Percentiles rank a stretch among this genome's conserved stretches.
Evolutionary conservation across 2,888 invertebrate species (phyloP).

Genomic region (Amiota minor): DNA sequence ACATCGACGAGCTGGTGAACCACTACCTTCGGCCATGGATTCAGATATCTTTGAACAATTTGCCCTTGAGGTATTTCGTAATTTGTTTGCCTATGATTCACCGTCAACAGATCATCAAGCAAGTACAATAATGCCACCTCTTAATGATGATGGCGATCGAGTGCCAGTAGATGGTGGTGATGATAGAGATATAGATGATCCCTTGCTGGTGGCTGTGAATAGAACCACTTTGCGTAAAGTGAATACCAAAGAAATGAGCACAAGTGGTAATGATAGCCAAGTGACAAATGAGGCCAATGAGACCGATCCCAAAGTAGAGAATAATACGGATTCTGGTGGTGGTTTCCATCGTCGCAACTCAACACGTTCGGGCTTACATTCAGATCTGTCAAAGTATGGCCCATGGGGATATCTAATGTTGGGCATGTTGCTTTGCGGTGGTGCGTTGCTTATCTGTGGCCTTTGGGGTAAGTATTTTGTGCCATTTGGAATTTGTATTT

Average conservation of each 20-base stretch:
- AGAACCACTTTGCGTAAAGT: constrained; percentile 62
- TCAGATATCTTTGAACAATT: constrained; percentile 71
- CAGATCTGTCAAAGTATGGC: constrained; percentile 80
- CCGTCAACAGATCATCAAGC: constrained; percentile 43
- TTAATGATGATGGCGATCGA: background rate
- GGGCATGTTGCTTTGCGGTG: constrained; percentile 81
- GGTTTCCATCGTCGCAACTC: constrained; percentile 66
- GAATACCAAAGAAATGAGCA: constrained; percentile 56
- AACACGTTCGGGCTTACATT: constrained; percentile 73
- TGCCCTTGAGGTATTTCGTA: constrained; percentile 71
- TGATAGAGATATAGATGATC: constrained; percentile 2
- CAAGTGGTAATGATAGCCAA: constrained; percentile 49
- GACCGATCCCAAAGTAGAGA: constrained; percentile 38
- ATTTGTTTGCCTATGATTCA: constrained; percentile 69
- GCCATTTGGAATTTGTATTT: background rate
- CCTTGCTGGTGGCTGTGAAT: constrained; percentile 33
- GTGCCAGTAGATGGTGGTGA: background rate
- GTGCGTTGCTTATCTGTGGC: constrained; percentile 81
- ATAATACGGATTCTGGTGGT: constrained; percentile 45
- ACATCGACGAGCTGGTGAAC: constrained; percentile 61
- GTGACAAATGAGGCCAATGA: constrained; percentile 49
- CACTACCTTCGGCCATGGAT: constrained; percentile 63
- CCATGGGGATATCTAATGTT: constrained; percentile 84
- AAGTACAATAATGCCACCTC: background rate
- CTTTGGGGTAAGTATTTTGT: constrained; percentile 76